Base-by-base conservation (phyloP, 2,113 vertebrate genomes). In the Eleginops maclovinus region DNA sequence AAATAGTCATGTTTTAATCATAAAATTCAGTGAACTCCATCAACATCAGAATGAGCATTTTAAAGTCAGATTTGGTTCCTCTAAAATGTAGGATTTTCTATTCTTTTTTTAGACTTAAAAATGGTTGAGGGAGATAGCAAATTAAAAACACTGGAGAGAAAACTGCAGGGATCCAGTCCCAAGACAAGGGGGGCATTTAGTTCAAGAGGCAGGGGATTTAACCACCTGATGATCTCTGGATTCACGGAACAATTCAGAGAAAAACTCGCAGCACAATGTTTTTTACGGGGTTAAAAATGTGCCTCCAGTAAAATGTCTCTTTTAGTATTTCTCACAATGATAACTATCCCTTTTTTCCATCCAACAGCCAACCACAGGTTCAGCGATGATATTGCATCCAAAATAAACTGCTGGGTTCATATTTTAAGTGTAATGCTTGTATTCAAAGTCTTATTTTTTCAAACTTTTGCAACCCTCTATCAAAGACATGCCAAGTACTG, bases 181-280 rank as follows among this genome's bases (percentile, higher is more conserved):
- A 62, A 72, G 69, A 80, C 58, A 77, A 65, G 7, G 59, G 44
- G 53, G 62, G 56, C 69, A 72, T 77, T 79, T 73, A 60, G 77
- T 72, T 84, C 55, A 15, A 62, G 70, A 83, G 56, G 55, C 84
- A 68, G 13, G 74, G 72, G 82, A 86, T 62, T 76, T 82, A 81
- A 75, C 28, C 70, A 81, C 77, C 59, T 74, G 64, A 77, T 75
- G 75, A 72, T 71, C 77, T 72, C 53, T 70, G 61, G 28, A 79
- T 79, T 72, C 46, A 15, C 46, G 22, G 41, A 54, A 56, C 41
- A 62, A 44, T 69, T 14, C 40, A 24, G 36, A 47, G 9, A 69
- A 4, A 75, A 65, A 58, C 56, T 53, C 17, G 54, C 13, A 31
- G 50, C 50, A 62, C 49, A 66, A 60, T 43, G 43, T 64, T 40